Percentiles rank a stretch among this genome's conserved stretches.
phyloP scores from a whole-genome alignment of 2,888 invertebrate species.

The Agrotis ipsilon region DNA sequence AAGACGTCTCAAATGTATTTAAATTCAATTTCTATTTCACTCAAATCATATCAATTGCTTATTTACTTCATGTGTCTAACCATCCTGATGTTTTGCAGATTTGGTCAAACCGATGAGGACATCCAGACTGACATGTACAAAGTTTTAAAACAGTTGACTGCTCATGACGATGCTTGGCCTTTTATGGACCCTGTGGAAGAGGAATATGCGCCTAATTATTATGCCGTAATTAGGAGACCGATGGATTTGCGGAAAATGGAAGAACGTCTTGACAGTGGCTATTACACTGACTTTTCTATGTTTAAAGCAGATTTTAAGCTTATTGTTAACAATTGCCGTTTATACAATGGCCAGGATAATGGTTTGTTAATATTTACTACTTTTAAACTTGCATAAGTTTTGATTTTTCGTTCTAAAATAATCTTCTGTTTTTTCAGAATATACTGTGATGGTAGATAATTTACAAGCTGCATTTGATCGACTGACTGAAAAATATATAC shows the following conservation, averaged over 20 bases:
- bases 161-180: constrained; percentile 98
- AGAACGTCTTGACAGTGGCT: constrained; percentile 95
- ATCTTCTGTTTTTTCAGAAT: constrained; percentile 91
- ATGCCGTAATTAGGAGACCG: constrained; percentile 94
- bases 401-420: neutral
- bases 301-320: constrained; percentile 97
- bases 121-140: constrained; percentile 97
- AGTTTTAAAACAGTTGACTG: constrained; percentile 96
- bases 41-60: neutral
- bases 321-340: constrained; percentile 97
- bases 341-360: constrained; percentile 98
- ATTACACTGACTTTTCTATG: constrained; percentile 95
- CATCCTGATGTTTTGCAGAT: constrained; percentile 87
- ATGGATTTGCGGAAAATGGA: constrained; percentile 98
- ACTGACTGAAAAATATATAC: constrained; percentile 95
- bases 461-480: constrained; percentile 95
- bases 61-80: constrained; percentile 1
- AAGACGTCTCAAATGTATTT: constrained; percentile 94
- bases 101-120: constrained; percentile 96
- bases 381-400: neutral
- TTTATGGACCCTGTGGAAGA: constrained; percentile 98
- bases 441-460: constrained; percentile 97
- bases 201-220: constrained; percentile 97
- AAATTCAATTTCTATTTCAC: constrained; percentile 6
- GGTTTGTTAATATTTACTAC: constrained; percentile 88